Base-by-base conservation (phyloP, 2,113 vertebrate species). In the Mus pahari region DNA sequence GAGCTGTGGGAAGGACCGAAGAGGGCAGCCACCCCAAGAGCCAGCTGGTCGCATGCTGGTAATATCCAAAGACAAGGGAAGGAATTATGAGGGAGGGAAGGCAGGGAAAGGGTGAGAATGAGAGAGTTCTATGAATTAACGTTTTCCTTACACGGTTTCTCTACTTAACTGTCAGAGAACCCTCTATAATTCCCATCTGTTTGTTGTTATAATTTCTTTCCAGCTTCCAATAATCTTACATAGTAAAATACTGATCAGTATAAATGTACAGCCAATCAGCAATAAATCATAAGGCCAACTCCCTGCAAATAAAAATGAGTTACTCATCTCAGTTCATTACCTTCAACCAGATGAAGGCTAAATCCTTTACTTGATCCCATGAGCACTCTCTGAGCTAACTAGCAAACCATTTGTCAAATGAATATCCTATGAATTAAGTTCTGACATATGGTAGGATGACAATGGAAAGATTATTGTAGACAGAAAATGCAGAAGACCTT, bases 1-100 rank as follows among this genome's bases (percentile, higher is more conserved):
- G 99, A 99, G 97, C 99, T 99, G 98, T 99, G 99, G 12, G 99
- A 99, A 0, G 99, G 99, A 58, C 99, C 99, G 0, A 99, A 99
- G 0, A 99, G 98, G 0, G 99, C 99, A 0, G 99, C 99, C 26
- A 99, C 99, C 0, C 99, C 99, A 83, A 99, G 98, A 0, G 99
- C 99, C 78, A 99, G 98, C 98, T 99, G 99, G 98, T 99, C 99
- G 24, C 99, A 99, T 2, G 99, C 99, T 99, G 83, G 0, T 1
- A 4, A 0, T 1, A 16, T 5, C 33, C 66, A 91, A 36, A 84
- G 24, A 68, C 0, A 73, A 86, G 58, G 20, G 28, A 71, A 22
- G 2, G 28, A 48, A 12, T 14, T 48, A 12, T 0, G 9, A 70
- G n/a, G 19, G 71, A 45, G 13, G 11, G 2, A 0, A 26, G 20